Base-by-base conservation (phyloP, 2,888 invertebrate species). In the Ophion ventricosus region DNA sequence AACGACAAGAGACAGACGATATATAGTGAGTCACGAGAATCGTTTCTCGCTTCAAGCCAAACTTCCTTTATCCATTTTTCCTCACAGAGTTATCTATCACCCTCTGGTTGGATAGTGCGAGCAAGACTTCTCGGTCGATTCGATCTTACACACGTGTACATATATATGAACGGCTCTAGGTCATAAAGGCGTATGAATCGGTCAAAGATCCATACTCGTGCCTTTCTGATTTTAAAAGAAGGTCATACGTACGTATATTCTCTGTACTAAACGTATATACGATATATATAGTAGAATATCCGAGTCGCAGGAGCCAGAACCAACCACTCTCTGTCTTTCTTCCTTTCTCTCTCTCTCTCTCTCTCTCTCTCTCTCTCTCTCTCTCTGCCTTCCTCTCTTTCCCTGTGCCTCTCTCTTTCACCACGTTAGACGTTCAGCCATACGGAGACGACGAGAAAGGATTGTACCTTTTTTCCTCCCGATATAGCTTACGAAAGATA, bases 21-120 rank as follows among this genome's bases (percentile, higher is more conserved):
- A 70, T 54, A 78, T n/a, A 49, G 20, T 25, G 73, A 81, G 75
- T 74, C 77, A 74, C 70, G 78, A 67, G 81, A 82, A 84, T 84
- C 84, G 84, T 84, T 84, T 84, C 78, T 82, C 84, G 84, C 81
- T 84, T 79, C 74, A 72, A 78, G 78, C 81, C 78, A 84, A 84
- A 84, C 84, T 84, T 84, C 81, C 81, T 82, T 84, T 79, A 84
- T 82, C 84, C 84, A 84, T 84, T 82, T 84, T 84, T 84, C 84
- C 59, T 79, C 78, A 70, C 72, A 72, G 84, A 82, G 84, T 84
- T 84, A 84, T 84, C 84, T 82, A 82, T 82, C 78, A 79, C 81
- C 81, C 81, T 72, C 79, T 79, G 75, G 78, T 74, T 74, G 84
- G 81, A 35, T 64, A 56, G 80, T 64, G 77, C 82, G 69, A 74